phyloP scores from a whole-genome alignment of 1,140 invertebrate genomes.

The Pogonomyrmex barbatus region DNA sequence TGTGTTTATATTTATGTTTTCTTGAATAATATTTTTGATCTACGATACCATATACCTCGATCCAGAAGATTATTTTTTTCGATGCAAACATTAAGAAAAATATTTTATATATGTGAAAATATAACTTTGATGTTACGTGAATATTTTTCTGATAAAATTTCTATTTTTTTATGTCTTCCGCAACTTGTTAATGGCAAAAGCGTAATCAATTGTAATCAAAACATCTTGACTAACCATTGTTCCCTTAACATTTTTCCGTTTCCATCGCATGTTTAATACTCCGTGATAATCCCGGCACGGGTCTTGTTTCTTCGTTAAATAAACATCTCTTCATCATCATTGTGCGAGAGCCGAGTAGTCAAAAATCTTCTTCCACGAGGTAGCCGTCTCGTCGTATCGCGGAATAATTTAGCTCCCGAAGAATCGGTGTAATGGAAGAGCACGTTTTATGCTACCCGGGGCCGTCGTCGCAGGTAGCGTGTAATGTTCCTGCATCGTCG shows the following conservation, averaged over 20 bases:
- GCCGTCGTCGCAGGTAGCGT: conserved; percentile 52
- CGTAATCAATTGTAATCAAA: conserved; percentile 4
- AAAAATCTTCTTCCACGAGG: conserved; percentile 44
- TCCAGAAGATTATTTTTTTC: neutral
- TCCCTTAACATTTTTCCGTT: conserved; percentile 48
- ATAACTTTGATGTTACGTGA: neutral
- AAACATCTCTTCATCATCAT: conserved; percentile 56
- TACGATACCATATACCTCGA: no score
- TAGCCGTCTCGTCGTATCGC: conserved; percentile 22
- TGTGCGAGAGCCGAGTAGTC: conserved; percentile 51
- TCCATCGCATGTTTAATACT: conserved; percentile 44
- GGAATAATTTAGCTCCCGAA: conserved; percentile 50
- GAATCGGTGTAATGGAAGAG: conserved; percentile 35
- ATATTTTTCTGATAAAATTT: conserved; percentile 29
- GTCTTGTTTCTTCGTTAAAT: conserved; percentile 57
- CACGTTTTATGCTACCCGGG: conserved; percentile 56
- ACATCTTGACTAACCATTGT: conserved; percentile 37
- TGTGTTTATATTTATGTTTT: neutral
- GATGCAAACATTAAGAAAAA: neutral
- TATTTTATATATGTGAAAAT: neutral
- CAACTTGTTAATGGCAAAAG: neutral
- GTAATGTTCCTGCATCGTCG: conserved; percentile 61
- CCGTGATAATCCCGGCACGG: conserved; percentile 31
- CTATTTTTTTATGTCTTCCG: neutral
- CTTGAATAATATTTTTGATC: no score